Evolutionary conservation across 2,113 vertebrate genomes (phyloP).

Genomic region (Smithornis capensis): DNA sequence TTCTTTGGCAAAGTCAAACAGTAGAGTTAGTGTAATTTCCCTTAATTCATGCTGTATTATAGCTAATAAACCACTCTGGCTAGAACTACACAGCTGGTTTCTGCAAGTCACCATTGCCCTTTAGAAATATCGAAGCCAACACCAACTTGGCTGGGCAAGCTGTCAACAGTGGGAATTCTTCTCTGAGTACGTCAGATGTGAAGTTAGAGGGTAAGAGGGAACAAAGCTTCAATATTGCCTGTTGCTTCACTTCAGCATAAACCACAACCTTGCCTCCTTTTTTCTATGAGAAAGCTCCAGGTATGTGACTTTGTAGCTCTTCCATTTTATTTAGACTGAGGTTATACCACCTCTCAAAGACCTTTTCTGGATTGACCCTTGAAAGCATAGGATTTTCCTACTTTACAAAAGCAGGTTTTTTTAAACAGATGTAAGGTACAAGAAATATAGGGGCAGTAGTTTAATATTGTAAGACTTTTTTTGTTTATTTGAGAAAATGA

Average conservation of each 20-base stretch:
- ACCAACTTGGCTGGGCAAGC: not conserved
- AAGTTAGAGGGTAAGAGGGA: not conserved
- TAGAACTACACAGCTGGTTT: rapidly evolving
- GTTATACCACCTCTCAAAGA: not conserved
- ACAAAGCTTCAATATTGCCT: not conserved
- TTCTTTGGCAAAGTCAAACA: not conserved
- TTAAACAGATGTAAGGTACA: not conserved
- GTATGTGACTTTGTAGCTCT: not conserved
- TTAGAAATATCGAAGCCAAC: not conserved
- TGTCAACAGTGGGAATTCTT: not conserved
- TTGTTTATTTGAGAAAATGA: not conserved
- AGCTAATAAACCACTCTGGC: not conserved
- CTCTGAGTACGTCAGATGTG: not conserved
- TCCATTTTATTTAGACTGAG: not conserved
- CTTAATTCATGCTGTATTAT: not conserved
- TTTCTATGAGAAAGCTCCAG: not conserved
- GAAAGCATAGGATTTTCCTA: not conserved
- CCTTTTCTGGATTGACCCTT: not conserved
- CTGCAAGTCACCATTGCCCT: not conserved
- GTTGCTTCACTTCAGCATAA: not conserved
- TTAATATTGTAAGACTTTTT: not conserved
- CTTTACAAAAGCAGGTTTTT: rapidly evolving
- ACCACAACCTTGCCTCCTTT: rapidly evolving
- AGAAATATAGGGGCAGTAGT: not conserved
- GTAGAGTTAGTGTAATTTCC: not conserved